Conservation (phyloP, 2,797 vertebrate species). For the Arremon brunneinucha region DNA sequence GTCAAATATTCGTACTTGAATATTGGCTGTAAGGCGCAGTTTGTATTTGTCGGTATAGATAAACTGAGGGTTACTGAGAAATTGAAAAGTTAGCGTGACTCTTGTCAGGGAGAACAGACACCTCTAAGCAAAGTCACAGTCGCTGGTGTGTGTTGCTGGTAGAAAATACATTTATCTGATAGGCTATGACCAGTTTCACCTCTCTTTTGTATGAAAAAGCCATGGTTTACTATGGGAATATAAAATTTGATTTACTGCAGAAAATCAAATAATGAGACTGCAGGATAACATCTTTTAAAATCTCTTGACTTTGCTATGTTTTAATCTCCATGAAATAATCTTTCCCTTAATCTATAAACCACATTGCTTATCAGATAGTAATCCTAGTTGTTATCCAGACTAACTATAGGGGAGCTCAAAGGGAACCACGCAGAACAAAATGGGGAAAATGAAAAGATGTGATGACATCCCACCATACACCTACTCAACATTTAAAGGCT, state of each 20-base stretch:
- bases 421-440: not conserved
- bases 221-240: not conserved
- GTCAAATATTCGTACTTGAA: not conserved
- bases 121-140: not conserved
- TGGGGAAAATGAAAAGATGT: not conserved
- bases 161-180: not conserved
- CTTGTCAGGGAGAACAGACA: not conserved
- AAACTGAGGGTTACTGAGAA: not conserved
- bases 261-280: not conserved
- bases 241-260: not conserved
- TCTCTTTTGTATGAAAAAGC: not conserved
- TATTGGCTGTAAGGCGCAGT: not conserved
- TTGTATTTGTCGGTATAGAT: not conserved
- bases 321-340: not conserved
- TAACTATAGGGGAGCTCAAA: not conserved
- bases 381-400: not conserved
- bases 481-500: not conserved
- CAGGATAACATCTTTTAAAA: not conserved
- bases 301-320: not conserved
- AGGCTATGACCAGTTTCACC: fast-evolving
- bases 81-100: not conserved
- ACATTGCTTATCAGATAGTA: not conserved
- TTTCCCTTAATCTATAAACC: not conserved
- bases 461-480: not conserved
- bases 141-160: not conserved